phyloP scores from a whole-genome alignment of 2,113 vertebrate species.

The Elaphurus davidianus region DNA sequence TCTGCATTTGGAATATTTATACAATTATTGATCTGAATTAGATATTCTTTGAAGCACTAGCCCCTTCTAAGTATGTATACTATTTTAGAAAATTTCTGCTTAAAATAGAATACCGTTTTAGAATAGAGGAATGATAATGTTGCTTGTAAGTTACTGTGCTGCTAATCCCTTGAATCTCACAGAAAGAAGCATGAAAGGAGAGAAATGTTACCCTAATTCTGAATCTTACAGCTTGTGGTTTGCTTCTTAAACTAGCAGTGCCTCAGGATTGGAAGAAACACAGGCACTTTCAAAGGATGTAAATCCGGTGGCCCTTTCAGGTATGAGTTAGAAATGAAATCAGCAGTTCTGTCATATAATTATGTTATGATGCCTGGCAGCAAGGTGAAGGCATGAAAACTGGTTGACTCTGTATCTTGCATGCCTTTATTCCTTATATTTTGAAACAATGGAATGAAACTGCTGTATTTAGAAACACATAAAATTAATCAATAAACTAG shows the following conservation, averaged over 20 bases:
- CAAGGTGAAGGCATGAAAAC: background rate
- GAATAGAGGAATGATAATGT: background rate
- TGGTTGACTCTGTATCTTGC: background rate
- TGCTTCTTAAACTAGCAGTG: background rate
- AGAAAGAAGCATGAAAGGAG: background rate
- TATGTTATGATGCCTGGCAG: background rate
- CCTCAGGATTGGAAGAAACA: background rate
- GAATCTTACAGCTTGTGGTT: background rate
- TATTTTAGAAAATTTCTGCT: conserved; percentile 12
- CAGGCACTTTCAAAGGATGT: background rate
- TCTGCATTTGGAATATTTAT: background rate
- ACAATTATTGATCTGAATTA: background rate
- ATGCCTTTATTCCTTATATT: background rate
- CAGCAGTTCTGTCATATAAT: background rate
- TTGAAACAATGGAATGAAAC: background rate
- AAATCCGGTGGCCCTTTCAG: background rate
- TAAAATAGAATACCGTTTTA: background rate
- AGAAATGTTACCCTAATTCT: background rate
- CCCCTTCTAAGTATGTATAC: background rate
- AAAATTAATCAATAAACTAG: background rate
- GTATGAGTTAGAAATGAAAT: background rate
- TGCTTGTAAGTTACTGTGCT: background rate
- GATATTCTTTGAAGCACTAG: background rate
- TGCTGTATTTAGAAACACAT: background rate
- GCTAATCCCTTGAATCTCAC: background rate